A percentile compares a stretch with the other conserved stretches of the same genome.
Evolutionary conservation across 2,888 invertebrate genomes (phyloP).

Genomic region (Ceraclea dissimilis): DNA sequence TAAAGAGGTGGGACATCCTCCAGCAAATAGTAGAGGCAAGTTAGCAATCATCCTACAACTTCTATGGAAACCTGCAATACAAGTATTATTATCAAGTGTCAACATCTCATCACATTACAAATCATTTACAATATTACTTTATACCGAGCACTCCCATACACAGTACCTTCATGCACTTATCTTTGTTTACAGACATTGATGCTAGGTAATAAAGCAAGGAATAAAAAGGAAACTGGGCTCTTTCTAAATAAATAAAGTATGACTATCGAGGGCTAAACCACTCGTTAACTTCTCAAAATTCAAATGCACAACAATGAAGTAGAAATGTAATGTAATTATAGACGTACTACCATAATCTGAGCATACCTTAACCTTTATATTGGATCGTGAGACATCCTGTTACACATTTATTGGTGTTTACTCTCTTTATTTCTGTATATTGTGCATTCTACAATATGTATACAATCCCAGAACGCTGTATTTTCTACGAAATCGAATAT

Average conservation of each 20-base stretch:
- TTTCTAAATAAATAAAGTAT: not conserved
- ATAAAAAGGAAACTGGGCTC: too few relatives aligned
- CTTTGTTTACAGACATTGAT: too few relatives aligned
- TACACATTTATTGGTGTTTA: not conserved
- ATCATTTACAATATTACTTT: not conserved
- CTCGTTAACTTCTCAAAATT: too few relatives aligned
- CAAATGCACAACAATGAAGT: too few relatives aligned
- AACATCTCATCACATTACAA: too few relatives aligned
- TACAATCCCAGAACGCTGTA: not conserved
- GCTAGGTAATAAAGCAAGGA: too few relatives aligned
- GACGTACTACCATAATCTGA: not conserved
- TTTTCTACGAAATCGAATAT: not conserved
- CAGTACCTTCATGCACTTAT: too few relatives aligned
- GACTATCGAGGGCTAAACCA: not conserved
- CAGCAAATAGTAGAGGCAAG: constrained; percentile 62
- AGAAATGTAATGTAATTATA: too few relatives aligned
- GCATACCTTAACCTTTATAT: not conserved
- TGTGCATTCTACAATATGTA: not conserved
- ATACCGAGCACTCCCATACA: too few relatives aligned
- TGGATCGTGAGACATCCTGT: not conserved
- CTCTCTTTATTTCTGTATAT: not conserved
- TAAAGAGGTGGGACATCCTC: constrained; percentile 62
- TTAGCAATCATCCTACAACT: constrained; percentile 56
- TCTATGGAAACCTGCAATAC: not conserved
- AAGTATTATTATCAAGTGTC: not conserved